Base-by-base conservation (phyloP, 2,797 vertebrate species). In the Lepus townsendii region DNA sequence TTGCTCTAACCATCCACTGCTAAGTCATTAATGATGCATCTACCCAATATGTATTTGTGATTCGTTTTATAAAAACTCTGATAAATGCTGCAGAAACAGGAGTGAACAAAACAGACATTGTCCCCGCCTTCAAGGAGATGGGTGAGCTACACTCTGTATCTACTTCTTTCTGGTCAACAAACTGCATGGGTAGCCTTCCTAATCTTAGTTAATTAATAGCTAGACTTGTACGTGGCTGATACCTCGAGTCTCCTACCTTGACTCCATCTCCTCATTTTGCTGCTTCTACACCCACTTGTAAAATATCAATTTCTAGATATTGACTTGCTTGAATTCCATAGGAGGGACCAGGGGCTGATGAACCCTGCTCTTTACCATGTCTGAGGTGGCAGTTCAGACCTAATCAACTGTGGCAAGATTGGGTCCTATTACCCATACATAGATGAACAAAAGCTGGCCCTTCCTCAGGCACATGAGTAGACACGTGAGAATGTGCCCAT, bases 301-400 rank as follows among this genome's bases (percentile, higher is more conserved):
- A 90, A 90, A 60, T 26, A 54, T 50, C 65, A 72, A 2, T 88
- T 69, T 82, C 88, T 79, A 92, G 32, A 85, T 72, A 50, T 0
- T 50, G 42, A 84, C 77, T 86, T 27, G 12, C 71, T 76, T 26
- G 90, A 73, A 91, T 86, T 94, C 26, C 52, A 72, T 12, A 77
- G 26, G 20, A 2, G 71, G 26, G 24, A 27, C 24, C 11, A n/a
- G 24, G 13, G 35, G 79, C 69, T 50, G 9, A 35, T 65, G 8
- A 35, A 82, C 14, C 8, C n/a, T 93, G 4, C 7, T 88, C 22
- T 92, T 84, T 72, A 32, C 4, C 24, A 22, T 57, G 42, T 94
- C 60, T 35, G 32, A 65, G 12, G 5, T 63, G 20, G 8, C 32
- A n/a, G 19, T 52, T 78, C 8, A 78, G 35, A 7, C 5, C 24